These are phyloP conservation scores for Aplodontia rufa DNA, from an alignment of 2,113 vertebrate genomes.

Conservation along the genomic window DNA sequence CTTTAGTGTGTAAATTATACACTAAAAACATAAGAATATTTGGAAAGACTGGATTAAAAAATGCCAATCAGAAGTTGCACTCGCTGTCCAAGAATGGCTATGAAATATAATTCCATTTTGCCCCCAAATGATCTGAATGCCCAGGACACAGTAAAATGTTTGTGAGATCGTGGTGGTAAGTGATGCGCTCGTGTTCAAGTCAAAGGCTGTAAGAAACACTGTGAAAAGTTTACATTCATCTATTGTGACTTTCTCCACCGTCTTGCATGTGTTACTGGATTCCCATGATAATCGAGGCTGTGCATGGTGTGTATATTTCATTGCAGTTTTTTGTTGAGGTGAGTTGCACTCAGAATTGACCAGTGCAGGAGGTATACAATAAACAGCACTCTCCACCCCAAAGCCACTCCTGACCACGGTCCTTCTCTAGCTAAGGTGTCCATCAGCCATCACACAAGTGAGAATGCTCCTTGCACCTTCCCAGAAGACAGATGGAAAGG, in stretches of 20 bases:
- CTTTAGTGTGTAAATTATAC: not conserved
- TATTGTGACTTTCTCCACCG: conserved; percentile 71
- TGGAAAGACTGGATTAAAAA: not conserved
- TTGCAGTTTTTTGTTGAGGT: conserved; percentile 66
- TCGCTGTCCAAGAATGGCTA: conserved; percentile 77
- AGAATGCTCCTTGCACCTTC: conserved; percentile 52
- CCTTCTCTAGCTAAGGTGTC: conserved; percentile 29
- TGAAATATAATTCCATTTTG: conserved; percentile 77
- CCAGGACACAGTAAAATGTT: conserved; percentile 81
- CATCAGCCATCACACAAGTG: conserved; percentile 42
- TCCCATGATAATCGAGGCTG: conserved; percentile 72
- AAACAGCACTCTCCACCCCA: conserved; percentile 13
- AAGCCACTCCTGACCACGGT: conserved; percentile 77
- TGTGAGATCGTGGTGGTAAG: conserved; percentile 84
- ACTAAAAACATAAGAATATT: not conserved
- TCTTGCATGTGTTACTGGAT: conserved; percentile 83
- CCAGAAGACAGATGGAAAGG: conserved; percentile 53
- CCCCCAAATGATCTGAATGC: conserved; percentile 81
- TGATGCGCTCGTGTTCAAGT: conserved; percentile 83
- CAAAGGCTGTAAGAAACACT: conserved; percentile 85
- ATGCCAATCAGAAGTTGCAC: conserved; percentile 65
- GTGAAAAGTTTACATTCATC: conserved; percentile 82
- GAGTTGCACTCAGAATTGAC: conserved; percentile 77
- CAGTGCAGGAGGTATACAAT: conserved; percentile 13
- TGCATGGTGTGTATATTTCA: conserved; percentile 79